These are phyloP conservation scores for Taenioides sp. DNA, from an alignment of 2,797 vertebrate genomes.

Conservation along the genomic window DNA sequence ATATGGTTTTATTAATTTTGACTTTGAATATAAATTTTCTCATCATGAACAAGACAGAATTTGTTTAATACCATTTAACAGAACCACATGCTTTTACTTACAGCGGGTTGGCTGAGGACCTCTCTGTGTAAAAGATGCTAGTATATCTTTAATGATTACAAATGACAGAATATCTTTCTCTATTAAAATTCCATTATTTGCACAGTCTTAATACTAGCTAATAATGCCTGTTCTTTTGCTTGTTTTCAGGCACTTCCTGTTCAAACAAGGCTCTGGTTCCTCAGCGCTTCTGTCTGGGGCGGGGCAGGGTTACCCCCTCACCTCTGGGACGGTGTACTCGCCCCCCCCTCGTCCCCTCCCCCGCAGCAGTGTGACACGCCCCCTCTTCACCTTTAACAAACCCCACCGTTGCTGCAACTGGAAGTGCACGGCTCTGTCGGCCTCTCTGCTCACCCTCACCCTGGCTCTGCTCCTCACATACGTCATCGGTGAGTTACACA, in stretches of 20 bases:
- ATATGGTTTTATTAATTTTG: no score
- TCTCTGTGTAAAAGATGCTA: background rate
- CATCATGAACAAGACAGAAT: no score
- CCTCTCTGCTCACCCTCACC: slow-evolving; percentile 89
- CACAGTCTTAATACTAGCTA: background rate
- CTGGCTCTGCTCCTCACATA: slow-evolving; percentile 91
- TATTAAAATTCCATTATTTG: background rate
- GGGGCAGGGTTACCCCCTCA: slow-evolving; percentile 93
- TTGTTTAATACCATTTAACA: no score
- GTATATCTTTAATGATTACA: background rate
- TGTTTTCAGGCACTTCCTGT: slow-evolving; percentile 89
- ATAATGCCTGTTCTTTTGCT: background rate
- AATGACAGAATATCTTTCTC: no score
- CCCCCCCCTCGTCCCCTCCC: slow-evolving; percentile 93
- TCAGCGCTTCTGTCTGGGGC: slow-evolving; percentile 93
- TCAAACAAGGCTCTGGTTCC: slow-evolving; percentile 94
- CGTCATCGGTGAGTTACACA: slow-evolving; percentile 88
- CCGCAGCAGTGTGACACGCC: slow-evolving; percentile 91
- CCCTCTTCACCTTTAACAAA: slow-evolving; percentile 95
- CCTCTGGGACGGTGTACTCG: slow-evolving; percentile 94
- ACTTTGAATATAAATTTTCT: no score
- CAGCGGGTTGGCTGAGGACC: no score
- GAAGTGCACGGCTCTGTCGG: slow-evolving; percentile 94
- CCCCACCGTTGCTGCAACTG: slow-evolving; percentile 95
- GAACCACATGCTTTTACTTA: no score